Base-by-base conservation (phyloP, 1,140 invertebrate genomes). In the Atta texana region DNA sequence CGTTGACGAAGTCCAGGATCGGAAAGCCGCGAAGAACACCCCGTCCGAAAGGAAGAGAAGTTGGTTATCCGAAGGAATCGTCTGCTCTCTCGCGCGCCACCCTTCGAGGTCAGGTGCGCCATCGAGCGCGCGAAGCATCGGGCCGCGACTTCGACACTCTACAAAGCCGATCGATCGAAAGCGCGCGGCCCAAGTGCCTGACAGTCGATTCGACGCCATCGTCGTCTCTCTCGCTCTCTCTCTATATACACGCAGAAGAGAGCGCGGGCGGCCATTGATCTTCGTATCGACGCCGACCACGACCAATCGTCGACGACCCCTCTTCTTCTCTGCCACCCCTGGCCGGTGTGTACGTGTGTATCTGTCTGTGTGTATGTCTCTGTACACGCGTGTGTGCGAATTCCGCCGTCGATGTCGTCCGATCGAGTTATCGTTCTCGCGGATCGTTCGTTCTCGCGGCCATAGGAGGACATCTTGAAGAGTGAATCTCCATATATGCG, bases 271-370 rank as follows among this genome's bases (percentile, higher is more conserved):
- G 66, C 82, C 87, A 93, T 93, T 93, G 92, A 93, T 93, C 90
- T 88, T 57, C 75, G 76, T 93, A 93, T 93, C 92, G 92, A 93
- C 91, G 89, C 81, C 81, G 57, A 72, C 77, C 44, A 44, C 85
- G 57, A 59, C 76, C 75, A 71, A 82, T 88, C 81, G 75, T 80
- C 63, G 68, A 28, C 82, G 57, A 61, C 69, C 80, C 80, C 80
- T 84, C 80, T 84, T 53, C 77, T 80, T 69, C 77, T 55, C 64
- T 55, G 55, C 80, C 55, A 61, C 69, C 69, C 80, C 64, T 69
- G 75, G 7, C 57, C 7, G 14, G 49, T 10, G 44, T 4, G 0
- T 18, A 39, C 34, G 6, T 24, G 21, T 44, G 28, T 10, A 31
- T 12, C 14, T 55, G 14, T 12, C 31, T 16, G 10, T 2, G 10